Evolutionary conservation across 2,113 vertebrate genomes (phyloP), one percentile per base, ranked within the genome.

Genomic region (Caracal caracal): DNA sequence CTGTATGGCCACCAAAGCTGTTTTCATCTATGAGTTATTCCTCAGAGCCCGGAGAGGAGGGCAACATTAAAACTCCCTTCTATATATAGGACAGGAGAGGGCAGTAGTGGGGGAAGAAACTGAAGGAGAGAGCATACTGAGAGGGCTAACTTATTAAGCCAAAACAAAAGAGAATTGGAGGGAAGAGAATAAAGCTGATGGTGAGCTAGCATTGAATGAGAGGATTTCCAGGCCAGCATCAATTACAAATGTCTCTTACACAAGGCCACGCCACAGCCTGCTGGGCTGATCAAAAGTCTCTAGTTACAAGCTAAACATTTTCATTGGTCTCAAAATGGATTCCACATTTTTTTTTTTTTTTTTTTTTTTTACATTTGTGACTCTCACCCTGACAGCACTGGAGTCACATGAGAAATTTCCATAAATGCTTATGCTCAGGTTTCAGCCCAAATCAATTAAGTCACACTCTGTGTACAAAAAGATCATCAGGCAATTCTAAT

Each of bases 121-220:
- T 49, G 47, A 37, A 92, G 43, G 70, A 88, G 43, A 81, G 30
- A 33, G 19, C 63, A 6, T 70, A 87, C 59, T n/a, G 70, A 82
- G 56, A 76, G 70, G 63, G 24, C 73, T 37, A 26, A 94, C 35
- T 51, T 61, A 43, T 88, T 81, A 86, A 94, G 88, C 84, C 15
- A 79, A 80, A 96, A 53, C 61, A 65, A 49, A 88, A 65, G 56
- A 94, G 92, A 90, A 88, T 51, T 43, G 40, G 59, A 81, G 19
- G 66, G 59, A 81, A 43, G 96, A 88, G 65, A 76, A 51, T n/a
- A 51, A 88, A 65, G 78, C 92, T n/a, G 76, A 22, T 43, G 94
- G 86, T 88, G 95, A 96, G 70, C 76, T 47, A 92, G 85, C 76
- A 92, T 73, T 66, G 84, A 95, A 86, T 83, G 76, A 84, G 68